Evolutionary conservation across 2,797 vertebrate species (phyloP).

Genomic region (Anisognathus igniventris): DNA sequence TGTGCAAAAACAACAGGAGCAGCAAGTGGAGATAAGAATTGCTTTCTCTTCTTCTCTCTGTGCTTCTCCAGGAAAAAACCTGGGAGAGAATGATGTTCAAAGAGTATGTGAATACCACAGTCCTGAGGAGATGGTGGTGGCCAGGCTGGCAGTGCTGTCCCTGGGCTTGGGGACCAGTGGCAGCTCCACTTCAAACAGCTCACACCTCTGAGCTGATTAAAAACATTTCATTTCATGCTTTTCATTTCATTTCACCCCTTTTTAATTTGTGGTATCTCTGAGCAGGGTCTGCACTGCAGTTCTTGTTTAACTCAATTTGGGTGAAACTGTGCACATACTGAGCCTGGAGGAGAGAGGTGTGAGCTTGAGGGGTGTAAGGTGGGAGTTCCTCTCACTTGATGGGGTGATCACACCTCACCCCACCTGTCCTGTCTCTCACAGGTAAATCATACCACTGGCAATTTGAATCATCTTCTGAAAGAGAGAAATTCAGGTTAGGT

Average conservation of each 20-base stretch:
- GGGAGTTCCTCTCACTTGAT: neutral
- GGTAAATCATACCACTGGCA: neutral
- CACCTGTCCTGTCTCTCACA: accelerated
- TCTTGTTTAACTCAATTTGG: neutral
- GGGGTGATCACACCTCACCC: neutral
- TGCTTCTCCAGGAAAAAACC: neutral
- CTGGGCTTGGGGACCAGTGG: neutral
- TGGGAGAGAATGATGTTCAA: neutral
- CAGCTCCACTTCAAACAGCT: slow-evolving; percentile 8
- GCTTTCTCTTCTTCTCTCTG: neutral
- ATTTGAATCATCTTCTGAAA: neutral
- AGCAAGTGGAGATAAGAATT: neutral
- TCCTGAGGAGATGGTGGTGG: neutral
- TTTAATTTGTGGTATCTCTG: neutral
- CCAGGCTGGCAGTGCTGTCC: neutral
- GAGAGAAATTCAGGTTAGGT: neutral
- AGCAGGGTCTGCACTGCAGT: neutral
- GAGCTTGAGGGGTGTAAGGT: neutral
- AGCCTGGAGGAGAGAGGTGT: neutral
- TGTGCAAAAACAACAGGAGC: neutral
- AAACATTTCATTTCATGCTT: neutral
- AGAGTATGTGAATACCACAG: neutral
- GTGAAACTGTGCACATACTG: neutral
- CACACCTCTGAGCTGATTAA: neutral
- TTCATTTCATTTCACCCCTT: neutral